Base-by-base conservation (phyloP, 64 coral and sea anemone species). In the Dendronephthya gigantea region DNA sequence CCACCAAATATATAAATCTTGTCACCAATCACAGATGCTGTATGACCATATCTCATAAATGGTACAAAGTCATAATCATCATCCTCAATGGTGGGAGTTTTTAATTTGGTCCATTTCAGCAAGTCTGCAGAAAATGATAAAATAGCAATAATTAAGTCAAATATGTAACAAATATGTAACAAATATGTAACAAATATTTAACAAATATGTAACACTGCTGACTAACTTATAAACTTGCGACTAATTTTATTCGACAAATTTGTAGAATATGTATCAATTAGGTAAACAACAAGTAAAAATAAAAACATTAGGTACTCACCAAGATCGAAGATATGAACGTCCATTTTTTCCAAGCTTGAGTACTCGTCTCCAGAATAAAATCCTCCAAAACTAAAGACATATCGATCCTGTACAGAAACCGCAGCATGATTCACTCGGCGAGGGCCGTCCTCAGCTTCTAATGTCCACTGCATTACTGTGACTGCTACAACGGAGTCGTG, bases 311-410 rank as follows among this genome's bases (percentile, higher is more conserved):
- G n/a, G 30, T 9, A 45, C 88, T 91, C 43, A 98, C 95, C 89
- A 69, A 91, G 68, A 88, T 98, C 95, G 82, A 98, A 98, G 70
- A 98, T 85, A 49, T 98, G 95, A 28, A 93, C 86, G 35, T 98
- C 95, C 86, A 98, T 90, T 40, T 98, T 98, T 12, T 91, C 84
- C 27, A 98, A 89, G 13, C 38, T 83, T 58, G 83, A 87, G 82
- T 98, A 98, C 40, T 98, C 95, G 25, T 98, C 92, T 9, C 95
- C 95, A 29, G 95, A 93, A 55, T 91, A 98, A 74, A 93, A 98
- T 12, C 95, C 95, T 16, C 95, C 95, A 69, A 98, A 98, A 48
- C 95, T 98, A 50, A 98, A 98, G 34, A 98, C 83, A 81, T 89
- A 98, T 32, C 95, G 88, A 39, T 93, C 85, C 34, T 90, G 89